phyloP scores from a whole-genome alignment of 2,888 invertebrate genomes.

The Drosophila acutilabella region DNA sequence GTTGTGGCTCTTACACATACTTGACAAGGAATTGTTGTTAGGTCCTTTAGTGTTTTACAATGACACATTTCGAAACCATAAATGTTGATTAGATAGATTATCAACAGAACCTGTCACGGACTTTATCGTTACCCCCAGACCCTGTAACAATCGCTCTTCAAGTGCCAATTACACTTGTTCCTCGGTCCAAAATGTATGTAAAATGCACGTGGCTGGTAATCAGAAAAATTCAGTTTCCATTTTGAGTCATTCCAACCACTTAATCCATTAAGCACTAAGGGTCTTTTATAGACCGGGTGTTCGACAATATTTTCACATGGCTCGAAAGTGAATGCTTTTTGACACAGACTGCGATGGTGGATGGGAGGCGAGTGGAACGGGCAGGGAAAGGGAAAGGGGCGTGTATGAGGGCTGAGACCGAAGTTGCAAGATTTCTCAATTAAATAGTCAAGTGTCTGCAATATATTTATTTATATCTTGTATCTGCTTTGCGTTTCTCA shows the following conservation, averaged over 20 bases:
- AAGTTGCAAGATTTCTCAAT: constrained; percentile 55
- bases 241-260: constrained; percentile 24
- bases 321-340: constrained; percentile 44
- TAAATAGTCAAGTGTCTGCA: constrained; percentile 70
- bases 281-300: constrained; percentile 38
- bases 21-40: too few relatives aligned
- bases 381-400: not conserved
- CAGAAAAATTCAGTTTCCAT: constrained; percentile 13
- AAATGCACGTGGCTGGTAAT: constrained; percentile 29
- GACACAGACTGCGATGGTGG: constrained; percentile 7
- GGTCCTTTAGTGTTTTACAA: too few relatives aligned
- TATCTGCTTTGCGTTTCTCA: not conserved
- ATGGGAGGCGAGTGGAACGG: not conserved
- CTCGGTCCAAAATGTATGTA: constrained; percentile 7
- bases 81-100: not conserved
- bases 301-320: constrained; percentile 57
- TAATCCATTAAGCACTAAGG: constrained; percentile 11
- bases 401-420: not conserved
- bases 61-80: too few relatives aligned
- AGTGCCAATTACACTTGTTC: constrained; percentile 7
- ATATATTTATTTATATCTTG: constrained; percentile 25
- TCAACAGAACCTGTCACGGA: not conserved
- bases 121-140: not conserved
- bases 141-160: not conserved
- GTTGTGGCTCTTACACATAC: too few relatives aligned